Conservation (phyloP, 1,140 invertebrate genomes). For the Leptinotarsa undecemlineata region DNA sequence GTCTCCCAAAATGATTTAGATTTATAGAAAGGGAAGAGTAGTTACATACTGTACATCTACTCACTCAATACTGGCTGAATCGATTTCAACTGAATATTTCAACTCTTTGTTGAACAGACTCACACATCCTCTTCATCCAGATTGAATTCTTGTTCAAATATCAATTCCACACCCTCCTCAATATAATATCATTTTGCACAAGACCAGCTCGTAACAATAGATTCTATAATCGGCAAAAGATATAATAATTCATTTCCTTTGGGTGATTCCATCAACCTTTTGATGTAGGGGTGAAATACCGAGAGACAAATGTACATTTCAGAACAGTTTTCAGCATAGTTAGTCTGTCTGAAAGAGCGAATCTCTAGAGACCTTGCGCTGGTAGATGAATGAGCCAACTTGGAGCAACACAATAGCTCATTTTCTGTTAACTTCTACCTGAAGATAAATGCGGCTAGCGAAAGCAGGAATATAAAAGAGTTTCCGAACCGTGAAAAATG, state of each 20-base stretch:
- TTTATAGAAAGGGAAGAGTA: no score
- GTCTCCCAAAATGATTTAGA: no score
- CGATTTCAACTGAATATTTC: no score
- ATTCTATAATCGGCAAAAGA: slow-evolving; percentile 1
- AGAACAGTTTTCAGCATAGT: slow-evolving; percentile 16
- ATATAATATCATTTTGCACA: neutral
- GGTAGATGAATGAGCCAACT: slow-evolving; percentile 3
- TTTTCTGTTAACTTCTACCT: slow-evolving; percentile 17
- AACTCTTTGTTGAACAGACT: no score
- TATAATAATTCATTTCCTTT: slow-evolving; percentile 16
- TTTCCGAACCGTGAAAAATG: neutral
- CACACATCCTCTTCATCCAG: no score
- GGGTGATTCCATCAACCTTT: slow-evolving; percentile 18
- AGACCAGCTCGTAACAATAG: neutral
- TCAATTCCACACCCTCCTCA: no score
- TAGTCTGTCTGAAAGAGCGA: neutral
- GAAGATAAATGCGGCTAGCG: neutral
- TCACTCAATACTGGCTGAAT: no score
- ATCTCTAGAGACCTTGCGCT: neutral
- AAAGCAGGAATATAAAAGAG: neutral
- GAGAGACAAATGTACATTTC: slow-evolving; percentile 16
- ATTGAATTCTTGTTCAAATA: no score
- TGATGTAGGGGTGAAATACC: neutral
- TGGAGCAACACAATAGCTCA: neutral
- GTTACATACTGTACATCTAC: no score